phyloP scores from a whole-genome alignment of 1,140 invertebrate species.

The Venturia canescens region DNA sequence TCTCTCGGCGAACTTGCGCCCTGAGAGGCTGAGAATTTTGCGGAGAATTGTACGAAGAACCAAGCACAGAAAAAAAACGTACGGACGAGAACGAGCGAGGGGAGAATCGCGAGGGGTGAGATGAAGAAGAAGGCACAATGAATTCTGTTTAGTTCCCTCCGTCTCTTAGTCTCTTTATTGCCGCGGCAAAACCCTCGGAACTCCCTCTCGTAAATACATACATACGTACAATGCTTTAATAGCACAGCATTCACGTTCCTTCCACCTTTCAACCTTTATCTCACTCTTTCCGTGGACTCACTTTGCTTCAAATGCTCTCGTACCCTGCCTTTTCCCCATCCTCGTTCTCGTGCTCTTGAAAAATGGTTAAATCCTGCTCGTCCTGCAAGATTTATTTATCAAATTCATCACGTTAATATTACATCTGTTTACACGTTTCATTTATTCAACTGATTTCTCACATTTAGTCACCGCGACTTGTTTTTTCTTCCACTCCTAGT shows the following conservation, averaged over 20 bases:
- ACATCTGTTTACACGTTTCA: no score
- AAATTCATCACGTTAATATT: no score
- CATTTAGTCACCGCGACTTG: no score
- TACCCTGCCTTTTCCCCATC: neutral
- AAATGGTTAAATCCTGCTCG: neutral
- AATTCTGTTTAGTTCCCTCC: conserved; percentile 47
- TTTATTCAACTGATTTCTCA: no score
- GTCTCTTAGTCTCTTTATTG: conserved; percentile 54
- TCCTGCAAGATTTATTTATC: neutral
- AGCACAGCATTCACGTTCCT: conserved; percentile 17
- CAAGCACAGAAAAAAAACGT: neutral
- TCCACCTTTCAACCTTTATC: conserved; percentile 19
- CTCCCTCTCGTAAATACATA: conserved; percentile 14
- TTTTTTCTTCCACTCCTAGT: no score
- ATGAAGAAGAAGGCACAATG: conserved; percentile 14
- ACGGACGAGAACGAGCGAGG: neutral
- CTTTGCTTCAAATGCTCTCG: conserved; percentile 10
- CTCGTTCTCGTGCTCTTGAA: neutral
- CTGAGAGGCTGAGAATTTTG: conserved; percentile 43
- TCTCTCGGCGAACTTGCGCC: conserved; percentile 3
- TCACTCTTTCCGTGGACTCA: conserved; percentile 21
- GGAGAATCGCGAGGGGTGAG: neutral
- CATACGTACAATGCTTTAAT: conserved; percentile 8
- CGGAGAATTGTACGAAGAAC: conserved; percentile 50
- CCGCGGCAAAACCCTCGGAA: conserved; percentile 52